Evolutionary conservation across 2,888 invertebrate species (phyloP), one percentile per base, ranked within the genome.

Genomic region (Lochmaea capreae): DNA sequence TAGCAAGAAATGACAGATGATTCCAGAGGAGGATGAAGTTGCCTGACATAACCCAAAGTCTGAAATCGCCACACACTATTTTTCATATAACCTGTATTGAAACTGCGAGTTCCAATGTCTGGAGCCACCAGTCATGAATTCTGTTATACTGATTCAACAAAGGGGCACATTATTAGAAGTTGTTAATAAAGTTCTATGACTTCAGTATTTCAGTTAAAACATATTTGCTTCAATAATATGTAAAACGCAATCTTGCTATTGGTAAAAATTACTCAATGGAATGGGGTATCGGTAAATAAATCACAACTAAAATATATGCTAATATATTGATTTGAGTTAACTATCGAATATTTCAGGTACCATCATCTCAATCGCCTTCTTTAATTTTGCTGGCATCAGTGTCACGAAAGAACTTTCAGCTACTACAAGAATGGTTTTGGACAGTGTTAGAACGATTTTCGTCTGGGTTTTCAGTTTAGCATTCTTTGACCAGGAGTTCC

Each of bases 401-500:
- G 95, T 98, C 4, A 96, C 97, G 0, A 98, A 97, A 88, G 96
- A 97, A 86, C 91, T 97, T 83, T 97, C 95, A 1, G 97, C 98
- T 1, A 97, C 85, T 8, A 84, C 85, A 14, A 72, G 84, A 57
- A 84, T 84, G 84, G 85, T 85, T 3, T 75, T 85, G 42, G 85
- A 85, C 73, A 84, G 84, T 73, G 79, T 79, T 79, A 90, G 97
- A 78, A 96, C 97, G 0, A 89, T 97, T 62, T 90, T 97, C n/a
- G 95, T 98, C 82, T 99, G 97, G 97, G 88, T 91, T 74, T 91
- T 95, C 68, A 94, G 95, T 0, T 88, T 98, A 61, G 87, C 89
- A 0, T 89, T 97, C 46, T 84, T 89, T 52, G 95, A 95, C 93
- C 96, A 98, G 87, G 81, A 84, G 0, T 95, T 98, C 87, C 92